A percentile compares a stretch with the other conserved stretches of the same genome.
These are phyloP conservation scores for Ennomos quercinarius DNA, from an alignment of 2,888 invertebrate genomes.

Conservation along the genomic window DNA sequence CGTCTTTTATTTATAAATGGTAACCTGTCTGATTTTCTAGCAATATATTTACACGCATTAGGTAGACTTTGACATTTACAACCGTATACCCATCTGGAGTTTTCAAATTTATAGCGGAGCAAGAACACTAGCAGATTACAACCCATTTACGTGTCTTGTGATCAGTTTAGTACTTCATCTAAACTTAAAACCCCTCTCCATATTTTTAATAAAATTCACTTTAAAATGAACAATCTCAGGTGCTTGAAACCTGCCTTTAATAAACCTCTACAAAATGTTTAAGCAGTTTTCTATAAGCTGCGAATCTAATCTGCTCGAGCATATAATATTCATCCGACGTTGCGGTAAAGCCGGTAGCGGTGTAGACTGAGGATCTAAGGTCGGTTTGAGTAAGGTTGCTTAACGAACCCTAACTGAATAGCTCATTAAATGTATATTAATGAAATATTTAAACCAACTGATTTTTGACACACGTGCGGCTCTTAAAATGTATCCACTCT, in stretches of 20 bases:
- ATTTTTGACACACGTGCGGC: not conserved
- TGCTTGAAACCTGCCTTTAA: slow-evolving; percentile 14
- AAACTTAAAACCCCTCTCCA: not conserved
- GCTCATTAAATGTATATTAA: slow-evolving; percentile 19
- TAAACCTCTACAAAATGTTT: slow-evolving; percentile 23
- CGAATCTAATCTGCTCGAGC: slow-evolving; percentile 52
- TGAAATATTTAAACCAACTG: not conserved
- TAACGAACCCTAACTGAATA: slow-evolving; percentile 13
- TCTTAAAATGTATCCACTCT: not conserved
- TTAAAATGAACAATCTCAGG: slow-evolving; percentile 5
- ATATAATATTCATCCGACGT: slow-evolving; percentile 59
- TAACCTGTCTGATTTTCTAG: slow-evolving; percentile 10
- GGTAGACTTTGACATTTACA: slow-evolving; percentile 8
- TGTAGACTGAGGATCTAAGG: slow-evolving; percentile 17
- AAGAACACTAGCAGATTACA: not conserved
- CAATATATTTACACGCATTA: slow-evolving; percentile 8
- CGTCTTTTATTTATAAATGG: slow-evolving; percentile 23
- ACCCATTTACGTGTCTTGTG: too few species aligned
- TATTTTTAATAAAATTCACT: not conserved
- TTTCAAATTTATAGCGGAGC: slow-evolving; percentile 3
- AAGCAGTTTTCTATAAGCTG: slow-evolving; percentile 44
- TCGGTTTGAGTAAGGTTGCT: slow-evolving; percentile 19
- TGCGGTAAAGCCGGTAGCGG: slow-evolving; percentile 26
- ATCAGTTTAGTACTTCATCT: too few species aligned
- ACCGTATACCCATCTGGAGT: slow-evolving; percentile 4